Percentiles rank a stretch among this genome's conserved stretches.
Conservation (phyloP, 2,888 invertebrate genomes). For the Ophion ventricosus region DNA sequence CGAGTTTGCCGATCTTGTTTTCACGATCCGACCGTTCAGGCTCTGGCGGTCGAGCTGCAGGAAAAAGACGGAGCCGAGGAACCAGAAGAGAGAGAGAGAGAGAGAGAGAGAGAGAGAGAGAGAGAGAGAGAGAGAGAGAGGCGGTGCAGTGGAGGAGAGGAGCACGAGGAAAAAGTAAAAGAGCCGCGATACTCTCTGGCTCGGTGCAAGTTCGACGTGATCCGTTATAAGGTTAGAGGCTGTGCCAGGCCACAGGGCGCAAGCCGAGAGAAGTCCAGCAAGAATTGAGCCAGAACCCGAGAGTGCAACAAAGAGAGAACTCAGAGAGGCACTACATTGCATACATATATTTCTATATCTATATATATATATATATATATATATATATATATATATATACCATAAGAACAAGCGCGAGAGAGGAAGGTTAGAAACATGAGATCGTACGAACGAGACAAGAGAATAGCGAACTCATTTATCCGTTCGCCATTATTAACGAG, state of each 20-base stretch:
- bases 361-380: slow-evolving; percentile 7
- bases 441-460: slow-evolving; percentile 65
- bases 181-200: slow-evolving; percentile 53
- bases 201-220: slow-evolving; percentile 69
- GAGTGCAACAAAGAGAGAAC: slow-evolving; percentile 39
- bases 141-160: not conserved
- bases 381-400: slow-evolving; percentile 10
- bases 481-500: slow-evolving; percentile 65
- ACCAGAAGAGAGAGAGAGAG: slow-evolving; percentile 38
- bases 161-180: slow-evolving; percentile 53
- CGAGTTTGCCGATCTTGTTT: slow-evolving; percentile 67
- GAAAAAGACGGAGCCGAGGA: slow-evolving; percentile 18
- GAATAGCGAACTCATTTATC: slow-evolving; percentile 67
- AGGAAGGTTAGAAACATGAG: slow-evolving; percentile 59
- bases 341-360: slow-evolving; percentile 8
- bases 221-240: slow-evolving; percentile 78
- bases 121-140: slow-evolving; percentile 64
- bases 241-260: slow-evolving; percentile 65
- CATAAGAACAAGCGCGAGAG: slow-evolving; percentile 46
- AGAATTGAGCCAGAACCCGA: slow-evolving; percentile 47
- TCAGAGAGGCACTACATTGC: slow-evolving; percentile 12
- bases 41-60: slow-evolving; percentile 37
- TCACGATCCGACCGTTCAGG: slow-evolving; percentile 63
- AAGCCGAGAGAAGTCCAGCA: slow-evolving; percentile 60
- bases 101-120: slow-evolving; percentile 64